Conservation (phyloP, 2,113 vertebrate genomes). For the Lepus timidus region DNA sequence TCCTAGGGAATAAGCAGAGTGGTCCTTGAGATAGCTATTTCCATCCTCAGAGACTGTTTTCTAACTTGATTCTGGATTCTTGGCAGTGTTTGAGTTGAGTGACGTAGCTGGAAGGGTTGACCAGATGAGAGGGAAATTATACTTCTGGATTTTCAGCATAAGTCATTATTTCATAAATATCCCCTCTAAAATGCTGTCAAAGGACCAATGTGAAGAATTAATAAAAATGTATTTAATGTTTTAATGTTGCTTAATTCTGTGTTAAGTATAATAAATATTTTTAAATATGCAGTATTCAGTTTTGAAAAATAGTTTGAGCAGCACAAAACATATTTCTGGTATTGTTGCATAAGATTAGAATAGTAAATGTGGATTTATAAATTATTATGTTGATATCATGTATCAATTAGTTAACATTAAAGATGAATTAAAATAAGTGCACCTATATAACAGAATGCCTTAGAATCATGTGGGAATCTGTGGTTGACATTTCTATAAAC, state of each 20-base stretch:
- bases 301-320: constrained; percentile 56
- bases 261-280: not conserved
- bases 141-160: constrained; percentile 8
- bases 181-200: constrained; percentile 18
- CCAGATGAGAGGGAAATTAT: constrained; percentile 8
- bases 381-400: not conserved
- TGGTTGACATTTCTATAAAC: constrained; percentile 1
- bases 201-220: not conserved
- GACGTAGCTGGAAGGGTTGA: constrained; percentile 54
- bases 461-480: not conserved
- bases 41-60: not conserved
- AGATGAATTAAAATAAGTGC: constrained; percentile 3
- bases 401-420: not conserved
- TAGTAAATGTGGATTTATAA: not conserved
- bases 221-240: not conserved
- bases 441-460: not conserved
- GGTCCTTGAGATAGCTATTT: not conserved
- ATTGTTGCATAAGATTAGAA: not conserved
- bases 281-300: not conserved
- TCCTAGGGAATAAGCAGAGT: not conserved
- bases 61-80: constrained; percentile 45
- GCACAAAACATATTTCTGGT: not conserved
- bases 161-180: constrained; percentile 55
- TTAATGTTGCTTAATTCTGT: not conserved
- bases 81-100: constrained; percentile 8